A percentile compares a stretch with the other conserved stretches of the same genome.
Evolutionary conservation across 2,113 vertebrate species (phyloP).

Genomic region (Nymphicus hollandicus): DNA sequence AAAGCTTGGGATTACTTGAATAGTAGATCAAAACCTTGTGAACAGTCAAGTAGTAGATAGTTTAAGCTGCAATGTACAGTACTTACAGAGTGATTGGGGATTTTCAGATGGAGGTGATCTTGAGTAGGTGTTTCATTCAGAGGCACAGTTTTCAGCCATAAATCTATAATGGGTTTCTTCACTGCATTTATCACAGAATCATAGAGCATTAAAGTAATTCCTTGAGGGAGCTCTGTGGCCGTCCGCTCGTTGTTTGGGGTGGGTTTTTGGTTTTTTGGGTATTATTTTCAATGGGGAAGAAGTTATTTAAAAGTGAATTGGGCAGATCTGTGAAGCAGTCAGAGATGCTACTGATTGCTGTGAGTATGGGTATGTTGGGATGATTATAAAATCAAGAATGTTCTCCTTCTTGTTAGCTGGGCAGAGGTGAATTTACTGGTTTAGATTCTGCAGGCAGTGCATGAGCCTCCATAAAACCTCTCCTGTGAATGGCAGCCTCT

Average conservation of each 20-base stretch:
- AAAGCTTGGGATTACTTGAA: not conserved
- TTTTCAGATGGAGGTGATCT: not conserved
- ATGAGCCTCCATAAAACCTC: not conserved
- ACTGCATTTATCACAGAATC: not conserved
- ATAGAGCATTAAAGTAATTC: not conserved
- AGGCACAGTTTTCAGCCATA: not conserved
- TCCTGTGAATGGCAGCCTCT: not conserved
- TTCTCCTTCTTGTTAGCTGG: not conserved
- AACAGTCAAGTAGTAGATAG: not conserved
- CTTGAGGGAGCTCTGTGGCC: not conserved
- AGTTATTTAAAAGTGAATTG: not conserved
- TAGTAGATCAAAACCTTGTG: not conserved
- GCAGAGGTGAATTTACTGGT: not conserved
- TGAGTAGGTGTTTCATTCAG: not conserved
- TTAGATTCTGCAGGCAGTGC: not conserved
- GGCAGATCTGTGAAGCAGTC: not conserved
- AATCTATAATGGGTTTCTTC: not conserved
- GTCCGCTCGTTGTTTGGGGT: not conserved
- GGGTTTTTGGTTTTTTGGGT: accelerated
- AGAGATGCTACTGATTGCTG: not conserved
- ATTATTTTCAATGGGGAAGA: not conserved
- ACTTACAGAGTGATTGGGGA: accelerated
- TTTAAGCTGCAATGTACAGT: not conserved
- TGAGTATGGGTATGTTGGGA: accelerated
- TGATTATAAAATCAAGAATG: not conserved